Conservation (phyloP, 2,113 vertebrate genomes). For the Stigmatopora nigra region DNA sequence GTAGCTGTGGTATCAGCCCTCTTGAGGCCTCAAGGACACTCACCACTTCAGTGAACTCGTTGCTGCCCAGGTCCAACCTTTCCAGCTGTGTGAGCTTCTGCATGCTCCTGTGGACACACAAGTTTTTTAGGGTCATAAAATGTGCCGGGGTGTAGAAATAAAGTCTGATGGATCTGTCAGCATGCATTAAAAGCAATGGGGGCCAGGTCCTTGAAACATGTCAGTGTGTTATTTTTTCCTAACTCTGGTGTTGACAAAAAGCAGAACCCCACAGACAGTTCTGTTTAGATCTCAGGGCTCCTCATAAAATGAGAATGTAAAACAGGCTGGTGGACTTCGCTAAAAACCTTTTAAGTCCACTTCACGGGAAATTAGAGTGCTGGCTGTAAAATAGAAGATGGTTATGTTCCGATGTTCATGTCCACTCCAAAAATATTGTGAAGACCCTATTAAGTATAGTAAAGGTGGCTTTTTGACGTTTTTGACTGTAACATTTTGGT, state of each 20-base stretch:
- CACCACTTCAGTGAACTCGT: conserved; percentile 92
- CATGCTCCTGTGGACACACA: conserved; percentile 80
- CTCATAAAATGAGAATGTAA: conserved; percentile 20
- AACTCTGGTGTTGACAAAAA: not conserved
- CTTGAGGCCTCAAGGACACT: conserved; percentile 34
- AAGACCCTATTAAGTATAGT: not conserved
- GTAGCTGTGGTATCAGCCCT: not conserved
- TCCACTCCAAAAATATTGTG: not conserved
- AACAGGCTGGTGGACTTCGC: not conserved
- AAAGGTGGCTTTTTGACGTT: conserved; percentile 3
- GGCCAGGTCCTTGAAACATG: not conserved
- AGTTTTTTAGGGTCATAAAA: not conserved
- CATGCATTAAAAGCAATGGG: not conserved
- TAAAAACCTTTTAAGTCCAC: not conserved
- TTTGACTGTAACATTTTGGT: not conserved
- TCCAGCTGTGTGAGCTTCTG: conserved; percentile 94
- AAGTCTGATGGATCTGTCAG: not conserved
- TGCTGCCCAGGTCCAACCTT: conserved; percentile 95
- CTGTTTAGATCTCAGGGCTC: conserved; percentile 12
- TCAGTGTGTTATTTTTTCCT: not conserved
- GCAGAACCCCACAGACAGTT: conserved; percentile 5
- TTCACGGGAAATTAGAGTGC: not conserved
- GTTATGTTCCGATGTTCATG: not conserved
- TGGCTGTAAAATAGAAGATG: not conserved
- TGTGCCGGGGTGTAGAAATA: not conserved